Evolutionary conservation across 2,797 vertebrate genomes (phyloP).

Genomic region (Tolypeutes matacus): DNA sequence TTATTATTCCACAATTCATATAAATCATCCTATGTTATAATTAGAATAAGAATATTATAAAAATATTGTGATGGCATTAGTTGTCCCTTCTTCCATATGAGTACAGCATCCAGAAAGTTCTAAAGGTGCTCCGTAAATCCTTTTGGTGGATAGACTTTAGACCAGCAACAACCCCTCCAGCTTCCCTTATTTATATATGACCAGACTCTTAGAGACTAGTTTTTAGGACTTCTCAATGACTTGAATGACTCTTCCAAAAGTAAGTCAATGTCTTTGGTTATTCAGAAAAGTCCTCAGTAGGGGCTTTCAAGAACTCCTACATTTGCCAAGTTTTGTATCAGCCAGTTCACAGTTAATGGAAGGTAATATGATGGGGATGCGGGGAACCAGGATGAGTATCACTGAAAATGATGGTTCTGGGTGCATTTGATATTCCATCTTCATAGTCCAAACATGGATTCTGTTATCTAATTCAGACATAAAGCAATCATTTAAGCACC

Average conservation of each 20-base stretch:
- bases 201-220: neutral
- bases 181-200: neutral
- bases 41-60: constrained; percentile 14
- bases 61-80: neutral
- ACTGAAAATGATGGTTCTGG: neutral
- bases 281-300: neutral
- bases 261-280: constrained; percentile 14
- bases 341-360: neutral
- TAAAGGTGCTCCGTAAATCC: neutral
- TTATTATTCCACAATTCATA: constrained; percentile 23
- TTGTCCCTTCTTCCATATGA: constrained; percentile 40
- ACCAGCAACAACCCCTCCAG: neutral
- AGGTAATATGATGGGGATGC: neutral
- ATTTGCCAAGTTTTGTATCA: neutral
- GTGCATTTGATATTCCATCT: constrained; percentile 21
- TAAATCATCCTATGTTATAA: neutral
- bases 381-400: neutral
- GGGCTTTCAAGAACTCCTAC: neutral
- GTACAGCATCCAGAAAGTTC: neutral
- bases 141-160: constrained; percentile 9
- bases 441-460: neutral
- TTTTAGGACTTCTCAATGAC: neutral
- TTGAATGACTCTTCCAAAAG: neutral
- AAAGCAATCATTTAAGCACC: neutral
- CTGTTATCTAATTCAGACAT: neutral